Conservation (phyloP, 1,140 invertebrate species). For the Drosophila sucinea region DNA sequence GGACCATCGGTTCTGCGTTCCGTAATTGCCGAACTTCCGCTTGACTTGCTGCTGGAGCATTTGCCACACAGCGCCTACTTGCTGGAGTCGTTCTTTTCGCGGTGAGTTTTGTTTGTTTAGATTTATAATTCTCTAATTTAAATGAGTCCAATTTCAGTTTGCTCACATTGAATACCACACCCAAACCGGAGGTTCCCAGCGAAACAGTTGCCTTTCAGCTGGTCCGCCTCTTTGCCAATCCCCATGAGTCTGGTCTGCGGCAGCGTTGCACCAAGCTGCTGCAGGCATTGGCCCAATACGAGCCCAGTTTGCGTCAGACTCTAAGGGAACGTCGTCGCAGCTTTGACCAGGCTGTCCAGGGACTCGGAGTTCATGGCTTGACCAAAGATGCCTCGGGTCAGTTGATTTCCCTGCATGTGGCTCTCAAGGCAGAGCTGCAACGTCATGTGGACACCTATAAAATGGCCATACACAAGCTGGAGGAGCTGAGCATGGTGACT, state of each 20-base stretch:
- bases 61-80: constrained; percentile 93
- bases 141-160: constrained; percentile 79
- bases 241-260: constrained; percentile 86
- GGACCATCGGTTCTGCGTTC: constrained; percentile 89
- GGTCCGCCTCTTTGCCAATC: constrained; percentile 90
- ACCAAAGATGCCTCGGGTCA: constrained; percentile 86
- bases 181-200: constrained; percentile 87
- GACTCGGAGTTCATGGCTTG: constrained; percentile 93
- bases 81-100: constrained; percentile 92
- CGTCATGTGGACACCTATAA: constrained; percentile 93
- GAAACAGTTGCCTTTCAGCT: constrained; percentile 92
- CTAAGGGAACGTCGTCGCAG: constrained; percentile 88
- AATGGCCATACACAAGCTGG: constrained; percentile 92
- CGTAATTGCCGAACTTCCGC: constrained; percentile 90
- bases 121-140: neutral
- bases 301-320: constrained; percentile 84
- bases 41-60: constrained; percentile 93
- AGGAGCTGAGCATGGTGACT: constrained; percentile 89
- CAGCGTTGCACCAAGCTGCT: constrained; percentile 85
- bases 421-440: constrained; percentile 92
- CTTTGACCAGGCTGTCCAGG: constrained; percentile 93
- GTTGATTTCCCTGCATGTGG: constrained; percentile 87
- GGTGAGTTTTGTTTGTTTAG: constrained; percentile 81
- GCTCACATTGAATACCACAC: constrained; percentile 84
- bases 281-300: constrained; percentile 84